A percentile compares a stretch with the other conserved stretches of the same genome.
Conservation (phyloP, 2,888 invertebrate genomes). For the Gymnocheta viridis region DNA sequence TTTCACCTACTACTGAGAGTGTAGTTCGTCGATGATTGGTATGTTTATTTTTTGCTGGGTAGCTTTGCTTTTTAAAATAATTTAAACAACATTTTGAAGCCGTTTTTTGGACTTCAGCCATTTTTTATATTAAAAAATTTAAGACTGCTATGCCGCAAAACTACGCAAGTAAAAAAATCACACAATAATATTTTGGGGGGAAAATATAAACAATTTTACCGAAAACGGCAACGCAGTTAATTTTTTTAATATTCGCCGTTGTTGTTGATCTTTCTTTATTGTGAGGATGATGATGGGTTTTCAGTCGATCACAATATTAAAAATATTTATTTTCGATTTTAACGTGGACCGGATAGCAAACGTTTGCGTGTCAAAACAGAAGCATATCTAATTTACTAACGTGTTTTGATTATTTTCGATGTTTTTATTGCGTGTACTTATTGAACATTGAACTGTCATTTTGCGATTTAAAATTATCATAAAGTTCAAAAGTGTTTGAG, state of each 20-base stretch:
- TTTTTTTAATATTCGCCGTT: conserved; percentile 35
- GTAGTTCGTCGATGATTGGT: too few relatives aligned
- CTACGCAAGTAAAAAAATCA: too few relatives aligned
- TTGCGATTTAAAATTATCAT: conserved; percentile 31
- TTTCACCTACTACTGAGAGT: too few relatives aligned
- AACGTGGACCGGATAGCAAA: conserved; percentile 56
- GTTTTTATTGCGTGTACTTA: background rate
- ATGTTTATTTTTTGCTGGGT: too few relatives aligned
- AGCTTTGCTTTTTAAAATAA: too few relatives aligned
- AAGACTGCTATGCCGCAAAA: too few relatives aligned
- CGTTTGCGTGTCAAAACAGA: conserved; percentile 22
- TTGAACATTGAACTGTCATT: background rate
- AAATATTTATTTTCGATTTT: conserved; percentile 63
- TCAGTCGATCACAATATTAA: conserved; percentile 60
- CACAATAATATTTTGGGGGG: too few relatives aligned
- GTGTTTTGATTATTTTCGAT: conserved; percentile 20
- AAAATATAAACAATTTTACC: too few relatives aligned
- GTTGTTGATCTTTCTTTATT: conserved; percentile 50
- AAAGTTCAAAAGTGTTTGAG: conserved; percentile 21
- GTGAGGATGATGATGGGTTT: conserved; percentile 30
- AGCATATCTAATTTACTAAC: conserved; percentile 6
- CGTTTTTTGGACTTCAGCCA: too few relatives aligned
- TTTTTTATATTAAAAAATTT: too few relatives aligned
- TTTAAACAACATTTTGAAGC: too few relatives aligned
- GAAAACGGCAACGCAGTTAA: background rate